Evolutionary conservation across 2,113 vertebrate species (phyloP).

Genomic region (Phainopepla nitens): DNA sequence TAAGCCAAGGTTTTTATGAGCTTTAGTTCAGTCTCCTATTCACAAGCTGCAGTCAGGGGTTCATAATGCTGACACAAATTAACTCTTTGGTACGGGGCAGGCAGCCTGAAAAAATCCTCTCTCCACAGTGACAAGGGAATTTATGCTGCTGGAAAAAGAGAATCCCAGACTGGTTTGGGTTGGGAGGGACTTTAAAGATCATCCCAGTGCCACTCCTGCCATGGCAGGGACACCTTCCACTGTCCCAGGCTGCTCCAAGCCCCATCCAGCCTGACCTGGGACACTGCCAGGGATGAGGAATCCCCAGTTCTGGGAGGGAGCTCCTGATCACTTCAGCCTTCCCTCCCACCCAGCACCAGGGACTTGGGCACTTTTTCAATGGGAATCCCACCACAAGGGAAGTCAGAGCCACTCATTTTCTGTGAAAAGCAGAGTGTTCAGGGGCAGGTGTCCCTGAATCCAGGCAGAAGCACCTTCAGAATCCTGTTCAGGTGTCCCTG

Average conservation of each 20-base stretch:
- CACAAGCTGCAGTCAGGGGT: not conserved
- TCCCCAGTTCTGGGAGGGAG: not conserved
- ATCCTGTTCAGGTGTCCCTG: too few relatives aligned
- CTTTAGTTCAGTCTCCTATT: not conserved
- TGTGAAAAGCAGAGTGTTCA: not conserved
- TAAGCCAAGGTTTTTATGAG: not conserved
- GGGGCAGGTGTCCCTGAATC: not conserved
- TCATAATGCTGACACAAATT: not conserved
- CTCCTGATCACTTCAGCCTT: not conserved
- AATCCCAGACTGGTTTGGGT: not conserved
- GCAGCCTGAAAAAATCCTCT: not conserved
- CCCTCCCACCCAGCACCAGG: not conserved
- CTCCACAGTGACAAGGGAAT: fast-evolving
- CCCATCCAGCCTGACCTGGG: not conserved
- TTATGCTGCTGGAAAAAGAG: not conserved
- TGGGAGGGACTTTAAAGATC: fast-evolving
- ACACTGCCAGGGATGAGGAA: not conserved
- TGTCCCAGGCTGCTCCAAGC: not conserved
- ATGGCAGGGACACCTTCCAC: not conserved
- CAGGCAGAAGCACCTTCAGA: too few relatives aligned
- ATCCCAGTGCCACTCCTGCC: fast-evolving
- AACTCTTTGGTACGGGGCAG: not conserved
- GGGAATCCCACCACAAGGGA: not conserved
- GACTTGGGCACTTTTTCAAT: fast-evolving
- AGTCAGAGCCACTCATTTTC: not conserved